Conservation (phyloP, 2,888 invertebrate genomes). For the Myopa tessellatipennis region DNA sequence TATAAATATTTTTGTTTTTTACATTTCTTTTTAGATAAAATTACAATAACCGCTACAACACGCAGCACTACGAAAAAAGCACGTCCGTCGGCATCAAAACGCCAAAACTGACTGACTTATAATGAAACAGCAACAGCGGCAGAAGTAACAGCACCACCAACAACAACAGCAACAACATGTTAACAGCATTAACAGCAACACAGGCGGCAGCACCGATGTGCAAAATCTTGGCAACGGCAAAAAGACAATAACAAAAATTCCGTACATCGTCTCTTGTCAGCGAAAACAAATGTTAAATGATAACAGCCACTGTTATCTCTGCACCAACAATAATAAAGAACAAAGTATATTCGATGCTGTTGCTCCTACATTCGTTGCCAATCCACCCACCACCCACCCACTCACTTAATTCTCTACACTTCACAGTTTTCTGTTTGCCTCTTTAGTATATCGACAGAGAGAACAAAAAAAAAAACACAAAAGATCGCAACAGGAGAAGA, state of each 20-base stretch:
- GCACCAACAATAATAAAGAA: too few relatives aligned
- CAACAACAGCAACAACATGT: neutral
- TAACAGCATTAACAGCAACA: neutral
- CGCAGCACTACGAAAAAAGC: neutral
- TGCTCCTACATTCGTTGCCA: neutral
- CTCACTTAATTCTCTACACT: neutral
- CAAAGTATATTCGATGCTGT: too few relatives aligned
- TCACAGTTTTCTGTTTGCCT: neutral
- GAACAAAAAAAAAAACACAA: neutral
- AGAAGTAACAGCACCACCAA: neutral
- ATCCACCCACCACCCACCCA: neutral
- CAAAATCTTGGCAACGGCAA: too few relatives aligned
- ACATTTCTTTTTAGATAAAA: neutral
- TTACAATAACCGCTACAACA: neutral
- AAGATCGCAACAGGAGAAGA: neutral
- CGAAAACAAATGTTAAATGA: too few relatives aligned
- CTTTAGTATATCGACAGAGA: neutral
- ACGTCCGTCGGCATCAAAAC: constrained; percentile 14
- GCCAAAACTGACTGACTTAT: constrained; percentile 27
- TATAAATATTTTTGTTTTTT: neutral
- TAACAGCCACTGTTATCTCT: too few relatives aligned
- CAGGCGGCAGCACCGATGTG: too few relatives aligned
- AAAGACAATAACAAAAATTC: too few relatives aligned
- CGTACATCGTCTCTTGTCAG: too few relatives aligned
- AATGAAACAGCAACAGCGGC: neutral